Conservation (phyloP, 2,797 vertebrate species). For the Cichlasoma orientale region DNA sequence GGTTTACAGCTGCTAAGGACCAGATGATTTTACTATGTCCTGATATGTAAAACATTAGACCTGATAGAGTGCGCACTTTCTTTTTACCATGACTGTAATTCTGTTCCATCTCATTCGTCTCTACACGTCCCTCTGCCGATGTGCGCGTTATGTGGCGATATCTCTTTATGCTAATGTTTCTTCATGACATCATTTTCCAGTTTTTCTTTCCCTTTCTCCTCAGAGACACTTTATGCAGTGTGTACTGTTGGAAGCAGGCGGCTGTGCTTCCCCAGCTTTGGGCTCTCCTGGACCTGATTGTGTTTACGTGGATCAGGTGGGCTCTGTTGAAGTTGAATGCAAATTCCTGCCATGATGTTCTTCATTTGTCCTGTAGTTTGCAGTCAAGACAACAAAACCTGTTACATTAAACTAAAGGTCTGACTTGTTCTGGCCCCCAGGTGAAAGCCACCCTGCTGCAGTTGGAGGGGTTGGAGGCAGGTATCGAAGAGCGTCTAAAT, state of each 20-base stretch:
- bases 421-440: conserved; percentile 15
- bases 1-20: too few species aligned
- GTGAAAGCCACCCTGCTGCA: conserved; percentile 91
- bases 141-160: background rate
- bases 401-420: background rate
- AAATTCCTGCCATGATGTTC: background rate
- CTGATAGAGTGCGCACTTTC: too few species aligned
- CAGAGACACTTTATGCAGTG: conserved; percentile 93
- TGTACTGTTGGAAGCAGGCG: conserved; percentile 91
- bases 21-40: too few species aligned
- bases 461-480: conserved; percentile 83
- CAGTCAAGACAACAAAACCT: background rate
- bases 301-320: conserved; percentile 92
- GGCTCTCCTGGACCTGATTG: conserved; percentile 92
- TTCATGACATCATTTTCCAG: background rate
- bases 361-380: background rate
- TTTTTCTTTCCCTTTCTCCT: conserved; percentile 5
- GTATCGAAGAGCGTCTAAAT: conserved; percentile 85
- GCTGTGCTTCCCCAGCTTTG: conserved; percentile 85
- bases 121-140: background rate
- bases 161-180: background rate
- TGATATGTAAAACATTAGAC: too few species aligned
- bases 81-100: background rate
- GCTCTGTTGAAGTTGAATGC: background rate
- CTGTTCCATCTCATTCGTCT: background rate